phyloP scores from a whole-genome alignment of 1,140 invertebrate species.

The Temnothorax longispinosus region DNA sequence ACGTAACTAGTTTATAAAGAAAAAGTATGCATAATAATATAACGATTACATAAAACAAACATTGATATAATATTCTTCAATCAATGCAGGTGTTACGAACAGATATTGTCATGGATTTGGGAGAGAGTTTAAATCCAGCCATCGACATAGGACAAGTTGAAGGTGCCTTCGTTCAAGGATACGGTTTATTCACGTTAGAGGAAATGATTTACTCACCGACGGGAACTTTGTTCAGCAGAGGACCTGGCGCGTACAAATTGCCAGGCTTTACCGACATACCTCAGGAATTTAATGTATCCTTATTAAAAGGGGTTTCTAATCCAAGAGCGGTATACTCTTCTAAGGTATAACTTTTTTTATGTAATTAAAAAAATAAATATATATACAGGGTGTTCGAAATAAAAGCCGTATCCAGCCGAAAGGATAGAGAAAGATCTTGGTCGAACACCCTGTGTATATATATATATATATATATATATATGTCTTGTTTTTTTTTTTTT shows the following conservation, averaged over 20 bases:
- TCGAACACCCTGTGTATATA: too few relatives aligned
- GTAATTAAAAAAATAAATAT: background rate
- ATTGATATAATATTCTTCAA: constrained; percentile 23
- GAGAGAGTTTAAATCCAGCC: constrained; percentile 96
- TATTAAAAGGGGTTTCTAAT: constrained; percentile 95
- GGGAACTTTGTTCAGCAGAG: constrained; percentile 93
- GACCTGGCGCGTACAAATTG: constrained; percentile 97
- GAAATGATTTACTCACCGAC: constrained; percentile 94
- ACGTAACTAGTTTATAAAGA: background rate
- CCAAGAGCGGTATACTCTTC: constrained; percentile 97
- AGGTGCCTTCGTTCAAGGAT: constrained; percentile 97
- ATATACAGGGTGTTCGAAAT: too few relatives aligned
- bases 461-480: too few relatives aligned
- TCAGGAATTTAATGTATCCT: constrained; percentile 95
- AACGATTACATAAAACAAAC: background rate
- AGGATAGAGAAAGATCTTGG: too few relatives aligned
- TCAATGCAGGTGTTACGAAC: constrained; percentile 90
- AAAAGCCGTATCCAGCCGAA: too few relatives aligned
- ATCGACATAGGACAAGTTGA: constrained; percentile 99
- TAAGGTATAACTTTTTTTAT: constrained; percentile 88
- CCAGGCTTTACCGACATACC: constrained; percentile 97
- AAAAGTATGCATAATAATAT: background rate
- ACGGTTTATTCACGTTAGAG: constrained; percentile 96
- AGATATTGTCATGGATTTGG: constrained; percentile 98
- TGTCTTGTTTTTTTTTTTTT: too few relatives aligned